These are phyloP conservation scores for Halcyon chelicuti DNA, from an alignment of 2,797 vertebrate genomes.

Conservation along the genomic window DNA sequence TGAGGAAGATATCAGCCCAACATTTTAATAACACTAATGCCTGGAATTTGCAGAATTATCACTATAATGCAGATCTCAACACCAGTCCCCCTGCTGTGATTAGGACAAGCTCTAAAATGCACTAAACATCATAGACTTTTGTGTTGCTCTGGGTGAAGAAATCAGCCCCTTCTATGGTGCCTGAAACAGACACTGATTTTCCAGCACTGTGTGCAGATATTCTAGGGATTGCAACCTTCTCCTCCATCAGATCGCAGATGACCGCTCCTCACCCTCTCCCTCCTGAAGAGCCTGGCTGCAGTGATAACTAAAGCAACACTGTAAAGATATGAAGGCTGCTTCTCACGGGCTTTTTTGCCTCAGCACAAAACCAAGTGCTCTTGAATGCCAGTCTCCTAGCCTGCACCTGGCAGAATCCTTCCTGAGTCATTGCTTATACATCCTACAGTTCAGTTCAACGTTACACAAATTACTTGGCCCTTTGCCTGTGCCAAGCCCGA, in stretches of 20 bases:
- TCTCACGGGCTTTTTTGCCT: background rate
- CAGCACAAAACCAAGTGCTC: background rate
- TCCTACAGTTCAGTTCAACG: background rate
- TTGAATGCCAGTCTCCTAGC: background rate
- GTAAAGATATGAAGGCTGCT: background rate
- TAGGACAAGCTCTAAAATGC: slow-evolving; percentile 16
- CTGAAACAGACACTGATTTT: background rate
- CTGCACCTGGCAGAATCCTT: background rate
- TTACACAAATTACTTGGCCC: background rate
- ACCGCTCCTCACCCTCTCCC: background rate
- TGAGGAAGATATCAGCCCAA: slow-evolving; percentile 65
- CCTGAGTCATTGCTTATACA: background rate
- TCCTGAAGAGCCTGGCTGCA: background rate
- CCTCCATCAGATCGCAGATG: background rate
- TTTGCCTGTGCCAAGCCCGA: background rate
- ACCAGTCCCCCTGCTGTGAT: slow-evolving; percentile 2
- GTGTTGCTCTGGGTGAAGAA: background rate
- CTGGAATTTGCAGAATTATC: slow-evolving; percentile 79
- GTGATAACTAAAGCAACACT: background rate
- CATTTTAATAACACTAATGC: slow-evolving; percentile 64
- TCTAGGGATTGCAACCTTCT: background rate
- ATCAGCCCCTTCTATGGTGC: background rate
- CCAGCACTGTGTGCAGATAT: background rate
- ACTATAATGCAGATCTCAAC: slow-evolving; percentile 55
- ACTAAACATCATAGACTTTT: background rate